These are phyloP conservation scores for Phalacrocorax brasilianus DNA, from an alignment of 2,113 vertebrate species.

Conservation along the genomic window DNA sequence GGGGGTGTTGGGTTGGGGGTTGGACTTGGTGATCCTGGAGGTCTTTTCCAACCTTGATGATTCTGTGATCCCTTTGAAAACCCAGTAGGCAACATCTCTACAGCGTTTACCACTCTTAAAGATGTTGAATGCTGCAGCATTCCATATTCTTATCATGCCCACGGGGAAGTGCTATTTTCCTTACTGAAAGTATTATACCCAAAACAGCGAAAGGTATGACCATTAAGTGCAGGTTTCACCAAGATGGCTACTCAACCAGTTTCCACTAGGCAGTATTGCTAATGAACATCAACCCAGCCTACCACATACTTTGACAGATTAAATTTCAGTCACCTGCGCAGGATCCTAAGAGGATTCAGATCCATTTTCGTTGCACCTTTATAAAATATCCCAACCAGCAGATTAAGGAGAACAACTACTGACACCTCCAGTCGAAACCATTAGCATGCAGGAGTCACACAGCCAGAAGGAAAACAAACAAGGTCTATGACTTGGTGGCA, in stretches of 20 bases:
- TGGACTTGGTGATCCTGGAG: too few species aligned
- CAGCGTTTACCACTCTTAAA: neutral
- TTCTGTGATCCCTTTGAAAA: neutral
- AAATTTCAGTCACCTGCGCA: neutral
- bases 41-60: too few species aligned
- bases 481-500: neutral
- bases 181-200: neutral
- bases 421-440: neutral
- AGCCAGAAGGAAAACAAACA: neutral
- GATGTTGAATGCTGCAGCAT: neutral
- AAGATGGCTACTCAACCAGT: neutral
- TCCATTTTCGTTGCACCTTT: neutral
- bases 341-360: neutral
- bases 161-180: neutral
- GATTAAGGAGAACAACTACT: neutral
- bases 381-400: neutral
- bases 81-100: neutral
- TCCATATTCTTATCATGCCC: neutral
- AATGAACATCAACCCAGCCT: neutral
- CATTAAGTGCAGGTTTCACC: neutral
- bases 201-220: neutral
- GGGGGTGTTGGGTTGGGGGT: too few species aligned
- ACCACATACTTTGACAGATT: neutral
- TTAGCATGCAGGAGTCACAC: neutral
- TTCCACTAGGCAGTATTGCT: neutral